These are phyloP conservation scores for Cylas formicarius DNA, from an alignment of 1,140 invertebrate genomes.

Conservation along the genomic window DNA sequence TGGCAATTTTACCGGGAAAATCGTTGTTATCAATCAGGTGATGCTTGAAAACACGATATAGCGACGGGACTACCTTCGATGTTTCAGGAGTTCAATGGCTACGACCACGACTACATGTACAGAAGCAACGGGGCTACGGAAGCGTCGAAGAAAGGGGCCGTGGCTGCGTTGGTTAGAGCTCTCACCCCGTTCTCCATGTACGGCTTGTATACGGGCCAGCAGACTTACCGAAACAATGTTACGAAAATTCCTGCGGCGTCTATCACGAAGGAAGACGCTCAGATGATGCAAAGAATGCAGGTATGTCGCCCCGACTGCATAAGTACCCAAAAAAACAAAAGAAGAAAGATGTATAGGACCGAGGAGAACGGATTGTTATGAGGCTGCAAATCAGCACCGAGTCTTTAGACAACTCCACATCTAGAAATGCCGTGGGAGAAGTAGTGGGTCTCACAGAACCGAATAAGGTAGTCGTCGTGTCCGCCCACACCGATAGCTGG, in stretches of 20 bases:
- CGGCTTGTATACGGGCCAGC: slow-evolving; percentile 61
- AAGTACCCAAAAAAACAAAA: not conserved
- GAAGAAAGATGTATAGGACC: slow-evolving; percentile 24
- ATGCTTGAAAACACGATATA: slow-evolving; percentile 14
- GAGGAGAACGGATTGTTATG: slow-evolving; percentile 41
- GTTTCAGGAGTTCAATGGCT: slow-evolving; percentile 39
- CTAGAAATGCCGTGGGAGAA: slow-evolving; percentile 68
- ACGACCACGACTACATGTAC: slow-evolving; percentile 41
- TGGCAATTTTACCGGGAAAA: slow-evolving; percentile 45
- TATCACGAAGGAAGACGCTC: slow-evolving; percentile 73
- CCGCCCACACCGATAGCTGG: slow-evolving; percentile 83
- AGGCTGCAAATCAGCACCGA: slow-evolving; percentile 40
- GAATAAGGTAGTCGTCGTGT: slow-evolving; percentile 66
- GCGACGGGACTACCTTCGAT: slow-evolving; percentile 56
- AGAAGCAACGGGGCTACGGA: slow-evolving; percentile 50
- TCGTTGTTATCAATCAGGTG: slow-evolving; percentile 59
- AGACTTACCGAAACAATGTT: slow-evolving; percentile 53
- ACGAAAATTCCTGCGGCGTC: slow-evolving; percentile 69
- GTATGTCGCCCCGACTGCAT: not conserved
- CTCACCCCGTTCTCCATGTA: slow-evolving; percentile 67
- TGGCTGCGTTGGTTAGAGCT: slow-evolving; percentile 67
- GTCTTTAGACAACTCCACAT: slow-evolving; percentile 24
- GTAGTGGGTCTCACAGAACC: slow-evolving; percentile 50
- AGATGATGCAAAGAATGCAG: slow-evolving; percentile 55
- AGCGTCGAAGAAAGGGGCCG: slow-evolving; percentile 62